Percentiles rank a stretch among this genome's conserved stretches.
Conservation (phyloP, 2,888 invertebrate genomes). For the Trichopria drosophilae region DNA sequence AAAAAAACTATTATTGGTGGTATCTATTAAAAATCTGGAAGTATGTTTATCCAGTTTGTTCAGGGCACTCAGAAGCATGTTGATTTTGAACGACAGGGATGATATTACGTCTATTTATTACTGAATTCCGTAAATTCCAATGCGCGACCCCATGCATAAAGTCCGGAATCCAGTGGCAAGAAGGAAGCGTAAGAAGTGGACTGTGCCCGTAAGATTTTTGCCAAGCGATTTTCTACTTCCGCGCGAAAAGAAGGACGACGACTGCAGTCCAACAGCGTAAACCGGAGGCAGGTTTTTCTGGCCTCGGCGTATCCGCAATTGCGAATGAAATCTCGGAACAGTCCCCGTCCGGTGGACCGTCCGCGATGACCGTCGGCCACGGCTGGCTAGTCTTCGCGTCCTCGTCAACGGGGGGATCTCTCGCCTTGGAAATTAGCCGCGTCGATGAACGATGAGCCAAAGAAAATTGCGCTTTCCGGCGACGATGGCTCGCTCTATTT, state of each 20-base stretch:
- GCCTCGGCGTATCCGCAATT: conserved; percentile 28
- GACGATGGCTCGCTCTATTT: not conserved
- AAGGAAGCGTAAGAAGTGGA: not conserved
- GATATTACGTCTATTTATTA: too few relatives aligned
- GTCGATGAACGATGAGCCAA: conserved; percentile 12
- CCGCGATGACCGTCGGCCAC: conserved; percentile 7
- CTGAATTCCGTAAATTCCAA: too few relatives aligned
- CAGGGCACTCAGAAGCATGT: too few relatives aligned
- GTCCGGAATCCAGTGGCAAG: too few relatives aligned
- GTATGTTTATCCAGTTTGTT: too few relatives aligned
- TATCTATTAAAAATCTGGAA: too few relatives aligned
- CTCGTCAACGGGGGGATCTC: conserved; percentile 4
- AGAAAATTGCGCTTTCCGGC: conserved; percentile 25
- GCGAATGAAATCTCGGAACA: conserved; percentile 28
- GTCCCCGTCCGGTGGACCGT: not conserved
- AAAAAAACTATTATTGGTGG: too few relatives aligned
- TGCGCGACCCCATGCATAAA: too few relatives aligned
- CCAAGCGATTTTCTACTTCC: conserved; percentile 20
- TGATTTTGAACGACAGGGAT: too few relatives aligned
- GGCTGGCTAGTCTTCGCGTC: conserved; percentile 11
- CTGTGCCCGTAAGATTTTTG: conserved; percentile 12
- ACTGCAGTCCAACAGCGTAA: not conserved
- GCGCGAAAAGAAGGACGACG: not conserved
- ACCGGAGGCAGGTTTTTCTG: conserved; percentile 11
- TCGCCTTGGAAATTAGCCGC: conserved; percentile 21